Percentiles rank a stretch among this genome's conserved stretches.
phyloP scores from a whole-genome alignment of 2,797 vertebrate species.

The Potorous gilbertii region DNA sequence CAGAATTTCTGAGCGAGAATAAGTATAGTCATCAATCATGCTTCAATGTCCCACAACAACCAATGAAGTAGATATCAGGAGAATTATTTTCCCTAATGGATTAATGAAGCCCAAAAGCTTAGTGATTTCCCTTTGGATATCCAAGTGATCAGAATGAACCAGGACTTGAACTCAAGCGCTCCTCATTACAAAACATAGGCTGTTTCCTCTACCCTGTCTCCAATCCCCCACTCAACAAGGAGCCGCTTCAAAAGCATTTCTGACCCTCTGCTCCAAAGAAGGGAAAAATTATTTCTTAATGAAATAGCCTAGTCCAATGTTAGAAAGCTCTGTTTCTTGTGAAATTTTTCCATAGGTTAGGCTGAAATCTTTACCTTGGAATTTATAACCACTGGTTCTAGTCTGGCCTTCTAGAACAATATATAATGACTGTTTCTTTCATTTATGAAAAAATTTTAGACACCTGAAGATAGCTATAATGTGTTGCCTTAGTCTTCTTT shows the following conservation, averaged over 20 bases:
- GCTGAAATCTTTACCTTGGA: slow-evolving; percentile 6
- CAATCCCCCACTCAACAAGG: not conserved
- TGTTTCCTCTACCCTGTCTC: not conserved
- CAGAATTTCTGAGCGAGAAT: not conserved
- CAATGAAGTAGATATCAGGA: too few relatives aligned
- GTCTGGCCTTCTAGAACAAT: slow-evolving; percentile 33
- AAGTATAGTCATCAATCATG: not conserved
- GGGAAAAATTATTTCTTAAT: not conserved
- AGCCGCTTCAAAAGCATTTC: not conserved
- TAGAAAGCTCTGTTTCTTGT: not conserved
- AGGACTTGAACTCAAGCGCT: not conserved
- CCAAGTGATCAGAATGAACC: not conserved
- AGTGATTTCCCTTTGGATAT: not conserved
- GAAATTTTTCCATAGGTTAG: slow-evolving; percentile 10
- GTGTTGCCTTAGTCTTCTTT: slow-evolving; percentile 23
- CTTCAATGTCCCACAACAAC: not conserved
- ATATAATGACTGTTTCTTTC: slow-evolving; percentile 38
- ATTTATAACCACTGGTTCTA: slow-evolving; percentile 14
- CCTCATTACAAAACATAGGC: not conserved
- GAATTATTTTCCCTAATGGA: not conserved
- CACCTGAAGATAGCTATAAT: not conserved
- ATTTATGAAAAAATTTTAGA: slow-evolving; percentile 8
- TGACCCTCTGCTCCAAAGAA: not conserved
- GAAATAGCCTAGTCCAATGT: not conserved
- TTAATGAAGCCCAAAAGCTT: not conserved